Evolutionary conservation across 2,888 invertebrate genomes (phyloP).

Genomic region (Monopis laevigella): DNA sequence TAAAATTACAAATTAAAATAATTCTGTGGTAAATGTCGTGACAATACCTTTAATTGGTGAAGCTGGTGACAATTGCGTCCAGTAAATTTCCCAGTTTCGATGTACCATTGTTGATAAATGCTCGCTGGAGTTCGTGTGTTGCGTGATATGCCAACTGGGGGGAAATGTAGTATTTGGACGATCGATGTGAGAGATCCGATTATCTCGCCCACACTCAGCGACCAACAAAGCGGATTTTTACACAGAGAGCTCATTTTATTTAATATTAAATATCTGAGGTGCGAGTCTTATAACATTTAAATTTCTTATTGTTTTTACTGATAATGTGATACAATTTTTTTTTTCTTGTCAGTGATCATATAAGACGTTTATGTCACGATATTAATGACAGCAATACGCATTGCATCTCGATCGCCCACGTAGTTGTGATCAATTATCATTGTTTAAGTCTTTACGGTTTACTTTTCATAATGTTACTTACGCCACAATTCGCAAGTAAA

Average conservation of each 20-base stretch:
- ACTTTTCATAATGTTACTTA: neutral
- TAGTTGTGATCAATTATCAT: neutral
- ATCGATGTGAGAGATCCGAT: constrained; percentile 4
- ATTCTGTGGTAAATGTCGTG: constrained; percentile 5
- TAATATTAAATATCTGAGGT: no score
- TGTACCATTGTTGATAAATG: constrained; percentile 27
- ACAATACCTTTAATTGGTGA: constrained; percentile 20
- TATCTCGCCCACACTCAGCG: constrained; percentile 2
- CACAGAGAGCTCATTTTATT: no score
- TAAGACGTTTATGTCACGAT: no score
- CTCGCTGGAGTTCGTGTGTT: constrained; percentile 29
- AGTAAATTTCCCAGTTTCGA: constrained; percentile 21
- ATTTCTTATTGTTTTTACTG: no score
- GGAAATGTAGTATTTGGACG: constrained; percentile 9
- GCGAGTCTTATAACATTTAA: no score
- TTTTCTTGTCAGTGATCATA: no score
- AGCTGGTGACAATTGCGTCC: constrained; percentile 19
- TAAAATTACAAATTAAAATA: no score
- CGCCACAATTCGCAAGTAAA: neutral
- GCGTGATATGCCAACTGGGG: constrained; percentile 46
- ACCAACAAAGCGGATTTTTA: no score
- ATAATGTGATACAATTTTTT: no score
- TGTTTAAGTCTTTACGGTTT: constrained; percentile 1
- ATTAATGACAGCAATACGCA: no score
- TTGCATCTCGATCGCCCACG: no score